Conservation (phyloP, 1,140 invertebrate species). For the Drosophila carrolli region DNA sequence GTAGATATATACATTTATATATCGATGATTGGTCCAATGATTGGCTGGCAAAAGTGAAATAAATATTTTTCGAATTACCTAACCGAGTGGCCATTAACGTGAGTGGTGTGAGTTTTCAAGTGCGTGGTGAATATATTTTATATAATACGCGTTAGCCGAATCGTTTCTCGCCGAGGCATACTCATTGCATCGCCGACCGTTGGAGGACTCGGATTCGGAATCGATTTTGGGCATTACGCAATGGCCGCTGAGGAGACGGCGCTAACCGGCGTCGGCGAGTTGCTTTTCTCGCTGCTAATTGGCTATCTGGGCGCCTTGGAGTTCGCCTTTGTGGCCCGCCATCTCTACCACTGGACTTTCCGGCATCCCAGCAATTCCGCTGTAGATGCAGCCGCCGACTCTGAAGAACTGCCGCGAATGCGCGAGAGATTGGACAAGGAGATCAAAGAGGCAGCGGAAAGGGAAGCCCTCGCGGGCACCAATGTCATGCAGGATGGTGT, state of each 20-base stretch:
- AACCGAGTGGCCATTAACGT: conserved; percentile 66
- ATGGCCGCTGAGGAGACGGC: conserved; percentile 62
- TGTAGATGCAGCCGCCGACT: conserved; percentile 41
- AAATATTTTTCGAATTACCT: conserved; percentile 71
- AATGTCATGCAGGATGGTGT: conserved; percentile 80
- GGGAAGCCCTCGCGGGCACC: conserved; percentile 50
- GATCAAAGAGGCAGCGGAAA: conserved; percentile 46
- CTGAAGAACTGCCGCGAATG: conserved; percentile 54
- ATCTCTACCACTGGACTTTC: conserved; percentile 73
- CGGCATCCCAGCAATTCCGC: conserved; percentile 42
- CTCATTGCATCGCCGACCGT: conserved; percentile 49
- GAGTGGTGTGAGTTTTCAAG: conserved; percentile 49
- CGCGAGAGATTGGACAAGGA: conserved; percentile 62
- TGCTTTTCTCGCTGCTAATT: conserved; percentile 89
- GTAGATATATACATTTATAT: conserved; percentile 6
- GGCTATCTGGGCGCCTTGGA: conserved; percentile 90
- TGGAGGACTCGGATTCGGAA: conserved; percentile 18
- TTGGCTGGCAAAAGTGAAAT: conserved; percentile 24
- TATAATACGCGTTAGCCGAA: conserved; percentile 31
- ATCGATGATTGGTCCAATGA: conserved; percentile 26
- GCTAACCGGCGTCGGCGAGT: conserved; percentile 74
- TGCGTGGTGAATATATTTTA: conserved; percentile 71
- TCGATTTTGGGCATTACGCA: conserved; percentile 63
- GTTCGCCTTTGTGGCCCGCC: conserved; percentile 85
- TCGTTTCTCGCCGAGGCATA: conserved; percentile 9